Evolutionary conservation across 2,888 invertebrate genomes (phyloP).

Genomic region (Mesopsocus fuscifrons): DNA sequence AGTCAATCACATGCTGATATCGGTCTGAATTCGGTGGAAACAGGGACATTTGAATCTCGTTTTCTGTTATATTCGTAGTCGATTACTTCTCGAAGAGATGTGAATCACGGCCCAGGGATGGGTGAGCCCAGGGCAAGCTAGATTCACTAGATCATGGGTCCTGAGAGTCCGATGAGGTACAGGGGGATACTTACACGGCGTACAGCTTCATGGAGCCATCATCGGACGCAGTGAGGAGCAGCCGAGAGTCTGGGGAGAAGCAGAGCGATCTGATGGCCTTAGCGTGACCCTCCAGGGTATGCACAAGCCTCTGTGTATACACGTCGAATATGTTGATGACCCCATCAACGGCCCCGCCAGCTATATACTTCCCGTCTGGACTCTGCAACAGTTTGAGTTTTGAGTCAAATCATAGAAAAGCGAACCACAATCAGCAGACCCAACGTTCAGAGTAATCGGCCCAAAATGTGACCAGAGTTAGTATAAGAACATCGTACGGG

Average conservation of each 20-base stretch:
- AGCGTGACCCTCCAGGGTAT: conserved; percentile 88
- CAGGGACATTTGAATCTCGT: too few relatives aligned
- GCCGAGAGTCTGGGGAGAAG: conserved; percentile 90
- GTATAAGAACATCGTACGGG: too few relatives aligned
- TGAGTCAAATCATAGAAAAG: background rate
- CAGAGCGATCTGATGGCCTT: conserved; percentile 90
- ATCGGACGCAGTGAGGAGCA: conserved; percentile 89
- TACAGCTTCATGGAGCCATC: conserved; percentile 96
- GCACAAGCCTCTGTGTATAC: conserved; percentile 70
- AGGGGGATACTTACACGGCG: conserved; percentile 61
- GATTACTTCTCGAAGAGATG: background rate
- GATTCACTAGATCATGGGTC: too few relatives aligned
- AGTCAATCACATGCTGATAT: too few relatives aligned
- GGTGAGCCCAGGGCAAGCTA: too few relatives aligned
- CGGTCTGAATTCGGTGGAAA: too few relatives aligned
- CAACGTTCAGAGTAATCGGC: too few relatives aligned
- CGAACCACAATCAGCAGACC: conserved; percentile 13
- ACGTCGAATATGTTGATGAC: conserved; percentile 95
- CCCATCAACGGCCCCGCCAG: conserved; percentile 91
- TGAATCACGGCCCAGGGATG: too few relatives aligned
- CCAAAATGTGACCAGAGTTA: too few relatives aligned
- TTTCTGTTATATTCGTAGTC: background rate
- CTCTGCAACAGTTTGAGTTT: conserved; percentile 69
- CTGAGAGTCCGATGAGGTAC: too few relatives aligned
- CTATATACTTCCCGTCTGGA: conserved; percentile 93